A percentile compares a stretch with the other conserved stretches of the same genome.
These are phyloP conservation scores for Phthorimaea operculella DNA, from an alignment of 1,140 invertebrate species.

Conservation along the genomic window DNA sequence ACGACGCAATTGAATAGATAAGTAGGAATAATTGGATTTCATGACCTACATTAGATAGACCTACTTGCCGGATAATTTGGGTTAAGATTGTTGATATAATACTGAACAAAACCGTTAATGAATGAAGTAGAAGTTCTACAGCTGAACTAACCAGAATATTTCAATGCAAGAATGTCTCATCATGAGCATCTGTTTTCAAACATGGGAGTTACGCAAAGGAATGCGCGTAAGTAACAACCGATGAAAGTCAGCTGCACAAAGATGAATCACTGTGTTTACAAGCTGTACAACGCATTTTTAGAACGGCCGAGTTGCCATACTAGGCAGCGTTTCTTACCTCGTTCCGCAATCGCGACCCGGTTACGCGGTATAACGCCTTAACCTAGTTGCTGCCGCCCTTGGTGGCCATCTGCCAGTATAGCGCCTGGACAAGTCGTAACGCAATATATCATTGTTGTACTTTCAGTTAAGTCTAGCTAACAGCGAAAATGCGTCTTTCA, in stretches of 20 bases:
- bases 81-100: too few species aligned
- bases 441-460: neutral
- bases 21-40: too few species aligned
- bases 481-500: too few species aligned
- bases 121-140: too few species aligned
- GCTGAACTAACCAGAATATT: too few species aligned
- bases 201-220: slow-evolving; percentile 13
- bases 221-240: slow-evolving; percentile 14
- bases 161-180: too few species aligned
- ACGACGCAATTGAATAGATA: too few species aligned
- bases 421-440: slow-evolving; percentile 20
- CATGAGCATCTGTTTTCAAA: neutral
- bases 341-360: slow-evolving; percentile 45
- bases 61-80: too few species aligned
- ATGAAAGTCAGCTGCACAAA: slow-evolving; percentile 37
- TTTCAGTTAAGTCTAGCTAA: too few species aligned
- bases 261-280: slow-evolving; percentile 36
- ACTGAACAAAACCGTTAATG: too few species aligned
- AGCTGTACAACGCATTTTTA: slow-evolving; percentile 36
- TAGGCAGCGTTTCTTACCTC: slow-evolving; percentile 46
- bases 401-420: slow-evolving; percentile 29
- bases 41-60: too few species aligned
- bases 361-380: slow-evolving; percentile 39
- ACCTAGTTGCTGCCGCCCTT: slow-evolving; percentile 44
- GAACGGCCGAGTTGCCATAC: slow-evolving; percentile 31